These are phyloP conservation scores for Macaria notata DNA, from an alignment of 2,888 invertebrate genomes.

Conservation along the genomic window DNA sequence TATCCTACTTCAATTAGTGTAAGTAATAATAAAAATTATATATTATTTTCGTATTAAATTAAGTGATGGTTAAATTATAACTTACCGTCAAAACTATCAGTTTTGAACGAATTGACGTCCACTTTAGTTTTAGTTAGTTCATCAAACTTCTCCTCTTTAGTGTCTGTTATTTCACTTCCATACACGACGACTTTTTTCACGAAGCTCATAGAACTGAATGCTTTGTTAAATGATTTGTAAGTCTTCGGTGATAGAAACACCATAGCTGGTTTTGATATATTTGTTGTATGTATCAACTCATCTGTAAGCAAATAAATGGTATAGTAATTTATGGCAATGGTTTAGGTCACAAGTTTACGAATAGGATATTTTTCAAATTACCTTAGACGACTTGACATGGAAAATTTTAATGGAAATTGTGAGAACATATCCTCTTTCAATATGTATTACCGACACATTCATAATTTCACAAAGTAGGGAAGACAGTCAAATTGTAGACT, in stretches of 20 bases:
- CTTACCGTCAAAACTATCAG: slow-evolving; percentile 49
- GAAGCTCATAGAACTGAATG: slow-evolving; percentile 37
- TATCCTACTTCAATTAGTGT: too few relatives aligned
- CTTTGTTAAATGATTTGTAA: slow-evolving; percentile 43
- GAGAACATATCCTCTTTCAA: too few relatives aligned
- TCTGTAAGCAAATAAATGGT: slow-evolving; percentile 33
- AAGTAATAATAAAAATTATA: too few relatives aligned
- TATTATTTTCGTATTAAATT: too few relatives aligned
- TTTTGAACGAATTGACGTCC: slow-evolving; percentile 41
- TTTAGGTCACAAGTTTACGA: too few relatives aligned
- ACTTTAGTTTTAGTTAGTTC: slow-evolving; percentile 34
- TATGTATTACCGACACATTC: too few relatives aligned
- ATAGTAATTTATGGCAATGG: too few relatives aligned
- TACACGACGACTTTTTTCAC: slow-evolving; percentile 47
- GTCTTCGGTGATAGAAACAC: slow-evolving; percentile 54
- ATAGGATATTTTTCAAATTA: too few relatives aligned
- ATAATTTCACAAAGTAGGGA: too few relatives aligned
- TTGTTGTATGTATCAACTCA: slow-evolving; percentile 55
- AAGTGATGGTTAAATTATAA: not conserved
- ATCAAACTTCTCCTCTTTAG: slow-evolving; percentile 39
- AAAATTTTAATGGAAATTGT: too few relatives aligned
- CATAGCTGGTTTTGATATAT: slow-evolving; percentile 59
- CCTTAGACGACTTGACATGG: too few relatives aligned
- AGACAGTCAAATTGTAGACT: too few relatives aligned
- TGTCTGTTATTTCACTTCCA: slow-evolving; percentile 34